A percentile compares a stretch with the other conserved stretches of the same genome.
These are phyloP conservation scores for Romanogobio albipinnatus DNA, from an alignment of 2,113 vertebrate species.

Conservation along the genomic window DNA sequence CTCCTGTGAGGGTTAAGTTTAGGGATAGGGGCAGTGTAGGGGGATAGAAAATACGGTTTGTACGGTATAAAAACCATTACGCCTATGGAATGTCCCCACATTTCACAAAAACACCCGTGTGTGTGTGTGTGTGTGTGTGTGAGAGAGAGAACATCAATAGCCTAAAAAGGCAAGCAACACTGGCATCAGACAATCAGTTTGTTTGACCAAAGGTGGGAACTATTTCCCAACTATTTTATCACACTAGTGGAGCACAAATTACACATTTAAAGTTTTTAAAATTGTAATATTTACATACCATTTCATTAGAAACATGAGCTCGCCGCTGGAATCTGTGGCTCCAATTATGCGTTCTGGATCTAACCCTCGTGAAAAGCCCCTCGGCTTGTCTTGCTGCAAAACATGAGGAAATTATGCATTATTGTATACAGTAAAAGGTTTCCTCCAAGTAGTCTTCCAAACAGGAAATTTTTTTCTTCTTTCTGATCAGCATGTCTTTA, in stretches of 20 bases:
- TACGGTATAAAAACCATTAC: too few relatives aligned
- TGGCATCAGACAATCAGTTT: neutral
- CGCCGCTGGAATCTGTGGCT: slow-evolving; percentile 93
- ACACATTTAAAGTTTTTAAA: neutral
- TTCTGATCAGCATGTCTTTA: neutral
- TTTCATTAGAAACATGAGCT: slow-evolving; percentile 99
- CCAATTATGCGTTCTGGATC: slow-evolving; percentile 96
- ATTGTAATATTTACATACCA: slow-evolving; percentile 76
- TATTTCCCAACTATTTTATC: neutral
- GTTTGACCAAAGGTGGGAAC: neutral
- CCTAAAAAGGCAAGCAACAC: too few relatives aligned
- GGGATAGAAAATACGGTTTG: too few relatives aligned
- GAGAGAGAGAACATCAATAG: too few relatives aligned
- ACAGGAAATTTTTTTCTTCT: neutral
- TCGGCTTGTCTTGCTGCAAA: slow-evolving; percentile 81
- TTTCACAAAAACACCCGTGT: too few relatives aligned
- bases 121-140: too few relatives aligned
- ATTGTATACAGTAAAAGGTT: slow-evolving; percentile 49
- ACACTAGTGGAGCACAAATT: neutral
- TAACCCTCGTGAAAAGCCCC: slow-evolving; percentile 92
- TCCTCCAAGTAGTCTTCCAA: neutral
- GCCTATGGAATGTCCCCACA: too few relatives aligned
- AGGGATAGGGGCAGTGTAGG: too few relatives aligned
- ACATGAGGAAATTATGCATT: slow-evolving; percentile 23
- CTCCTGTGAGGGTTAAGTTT: too few relatives aligned